These are phyloP conservation scores for Paradisaea rubra DNA, from an alignment of 2,113 vertebrate species.

Conservation along the genomic window DNA sequence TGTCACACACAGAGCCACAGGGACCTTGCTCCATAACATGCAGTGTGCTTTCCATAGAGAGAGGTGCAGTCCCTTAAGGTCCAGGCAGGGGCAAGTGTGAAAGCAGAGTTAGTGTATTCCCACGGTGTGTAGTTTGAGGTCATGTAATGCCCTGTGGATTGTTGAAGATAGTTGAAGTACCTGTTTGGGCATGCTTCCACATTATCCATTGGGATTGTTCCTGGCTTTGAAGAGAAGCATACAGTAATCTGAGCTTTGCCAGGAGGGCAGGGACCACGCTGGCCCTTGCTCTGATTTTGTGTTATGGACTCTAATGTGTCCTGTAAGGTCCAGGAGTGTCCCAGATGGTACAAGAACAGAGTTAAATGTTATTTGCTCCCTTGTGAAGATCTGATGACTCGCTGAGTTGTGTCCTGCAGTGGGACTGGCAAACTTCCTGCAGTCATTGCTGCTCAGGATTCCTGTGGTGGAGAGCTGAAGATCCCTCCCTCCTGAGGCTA, in stretches of 20 bases:
- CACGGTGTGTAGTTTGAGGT: background rate
- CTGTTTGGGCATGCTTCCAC: background rate
- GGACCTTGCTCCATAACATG: fast-evolving
- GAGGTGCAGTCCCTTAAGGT: background rate
- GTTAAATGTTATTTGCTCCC: background rate
- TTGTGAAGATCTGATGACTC: background rate
- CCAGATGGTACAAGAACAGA: fast-evolving
- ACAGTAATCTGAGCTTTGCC: background rate
- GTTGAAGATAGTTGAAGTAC: background rate
- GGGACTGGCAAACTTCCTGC: background rate
- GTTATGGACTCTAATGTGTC: background rate
- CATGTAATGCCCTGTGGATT: background rate
- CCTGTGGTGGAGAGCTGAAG: background rate
- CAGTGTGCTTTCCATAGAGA: background rate
- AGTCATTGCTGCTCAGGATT: background rate
- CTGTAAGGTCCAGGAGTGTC: background rate
- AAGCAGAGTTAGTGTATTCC: background rate
- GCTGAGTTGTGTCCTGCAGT: background rate
- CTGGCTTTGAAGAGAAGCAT: background rate
- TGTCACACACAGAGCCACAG: background rate
- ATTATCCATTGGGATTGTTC: background rate
- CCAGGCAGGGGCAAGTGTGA: background rate
- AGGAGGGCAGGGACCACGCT: fast-evolving
- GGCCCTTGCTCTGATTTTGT: background rate
- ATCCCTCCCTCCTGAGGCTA: background rate